Base-by-base conservation (phyloP, 2,797 vertebrate species). In the Phataginus tetradactyla region DNA sequence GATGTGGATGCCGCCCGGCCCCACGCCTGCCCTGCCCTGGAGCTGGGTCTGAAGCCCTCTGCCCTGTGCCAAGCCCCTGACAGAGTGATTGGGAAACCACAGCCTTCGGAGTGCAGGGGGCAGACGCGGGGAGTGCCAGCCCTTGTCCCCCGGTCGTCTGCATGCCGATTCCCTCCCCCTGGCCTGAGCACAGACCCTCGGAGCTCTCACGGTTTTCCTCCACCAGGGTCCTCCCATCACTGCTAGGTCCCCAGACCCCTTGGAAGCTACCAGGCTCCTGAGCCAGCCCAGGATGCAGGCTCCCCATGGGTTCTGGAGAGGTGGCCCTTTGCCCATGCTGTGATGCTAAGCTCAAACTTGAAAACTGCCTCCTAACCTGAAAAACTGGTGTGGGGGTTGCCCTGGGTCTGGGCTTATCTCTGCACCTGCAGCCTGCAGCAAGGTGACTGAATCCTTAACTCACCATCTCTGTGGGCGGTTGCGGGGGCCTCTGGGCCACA, bases 141-240 rank as follows among this genome's bases (percentile, higher is more conserved):
- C 45, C 45, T 45, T 45, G 45, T 45, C 45, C 45, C 45, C 45
- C 45, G 11, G 45, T 29, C 42, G 39, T 23, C 61, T 32, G 34
- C 9, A 55, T 34, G 37, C 49, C 2, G 1, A 12, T 75, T 4
- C 32, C 39, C 45, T 49, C 29, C 61, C 34, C 39, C 49, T 53
- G 12, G 51, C 20, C 72, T 9, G 7, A 93, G 83, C 53, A 37
- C 37, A 25, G 51, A 79, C n/a, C 51, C 51, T 32, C 1, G 4
- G 34, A 51, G 23, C 27, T 29, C 63, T 21, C 20, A 3, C 0
- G 0, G 11, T n/a, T 14, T 10, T 34, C 20, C 34, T 53, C 21
- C 21, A 12, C 14, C 7, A 9, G 37, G 23, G 1, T 1, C 71
- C 17, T 7, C 25, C 23, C 2, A 0, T 74, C 27, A 25, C 15